A percentile compares a stretch with the other conserved stretches of the same genome.
Evolutionary conservation across 35 echinoderm and acorn worm genomes (phyloP).

Genomic region (Diadema setosum): DNA sequence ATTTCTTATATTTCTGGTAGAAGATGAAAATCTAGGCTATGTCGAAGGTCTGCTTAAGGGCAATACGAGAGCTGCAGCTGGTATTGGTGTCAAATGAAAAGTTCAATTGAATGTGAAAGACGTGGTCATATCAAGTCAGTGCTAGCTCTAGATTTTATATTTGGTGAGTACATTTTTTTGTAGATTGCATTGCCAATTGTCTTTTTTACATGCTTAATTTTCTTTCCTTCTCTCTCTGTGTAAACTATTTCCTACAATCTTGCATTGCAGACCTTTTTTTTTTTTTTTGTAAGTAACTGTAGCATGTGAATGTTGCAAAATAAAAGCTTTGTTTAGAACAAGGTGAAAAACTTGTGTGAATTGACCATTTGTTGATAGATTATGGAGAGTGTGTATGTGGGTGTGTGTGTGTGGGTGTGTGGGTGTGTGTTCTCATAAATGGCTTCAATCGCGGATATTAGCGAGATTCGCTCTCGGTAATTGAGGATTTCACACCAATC

Average conservation of each 20-base stretch:
- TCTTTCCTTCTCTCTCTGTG: not conserved
- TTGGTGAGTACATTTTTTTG: not conserved
- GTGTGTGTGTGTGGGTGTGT: too few relatives aligned
- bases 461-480: too few relatives aligned
- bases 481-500: too few relatives aligned
- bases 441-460: too few relatives aligned
- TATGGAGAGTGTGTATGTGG: too few relatives aligned
- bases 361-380: too few relatives aligned
- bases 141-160: slow-evolving; percentile 4
- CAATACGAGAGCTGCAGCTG: slow-evolving; percentile 14
- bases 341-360: not conserved
- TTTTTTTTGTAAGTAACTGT: slow-evolving; percentile 17
- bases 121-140: not conserved
- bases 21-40: too few relatives aligned
- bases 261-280: slow-evolving; percentile 9
- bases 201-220: slow-evolving; percentile 8
- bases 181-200: not conserved
- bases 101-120: not conserved
- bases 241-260: slow-evolving; percentile 27
- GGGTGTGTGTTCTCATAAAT: too few relatives aligned
- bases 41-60: slow-evolving; percentile 29
- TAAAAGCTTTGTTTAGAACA: slow-evolving; percentile 29
- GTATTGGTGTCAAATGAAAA: not conserved
- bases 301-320: slow-evolving; percentile 35
- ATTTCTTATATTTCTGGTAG: too few relatives aligned